These are phyloP conservation scores for Crotalus horridus DNA, from an alignment of 2,113 vertebrate species.

Conservation along the genomic window DNA sequence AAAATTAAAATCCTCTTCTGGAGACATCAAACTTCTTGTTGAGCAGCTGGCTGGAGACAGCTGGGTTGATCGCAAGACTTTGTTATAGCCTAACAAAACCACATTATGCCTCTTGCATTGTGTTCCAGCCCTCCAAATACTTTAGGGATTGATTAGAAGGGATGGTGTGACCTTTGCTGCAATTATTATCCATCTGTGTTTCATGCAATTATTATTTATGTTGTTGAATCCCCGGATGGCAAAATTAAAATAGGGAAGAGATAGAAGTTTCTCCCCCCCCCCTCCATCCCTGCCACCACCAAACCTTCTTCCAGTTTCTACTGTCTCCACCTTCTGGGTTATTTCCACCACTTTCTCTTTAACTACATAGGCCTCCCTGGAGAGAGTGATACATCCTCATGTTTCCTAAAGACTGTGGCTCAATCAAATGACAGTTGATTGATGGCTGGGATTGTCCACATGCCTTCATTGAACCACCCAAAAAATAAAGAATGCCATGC, in stretches of 20 bases:
- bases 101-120: neutral
- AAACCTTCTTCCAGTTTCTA: neutral
- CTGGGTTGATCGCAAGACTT: neutral
- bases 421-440: conserved; percentile 54
- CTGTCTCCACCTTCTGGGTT: conserved; percentile 21
- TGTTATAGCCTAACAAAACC: neutral
- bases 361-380: conserved; percentile 47
- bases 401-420: conserved; percentile 49
- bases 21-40: neutral
- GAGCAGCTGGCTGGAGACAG: neutral
- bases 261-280: neutral
- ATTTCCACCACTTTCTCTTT: conserved; percentile 31
- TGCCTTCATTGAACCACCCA: conserved; percentile 19
- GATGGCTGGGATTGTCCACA: conserved; percentile 47
- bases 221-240: conserved; percentile 48
- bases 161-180: conserved; percentile 3
- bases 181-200: conserved; percentile 49
- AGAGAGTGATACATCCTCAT: conserved; percentile 36
- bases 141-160: conserved; percentile 25
- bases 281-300: neutral
- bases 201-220: conserved; percentile 49
- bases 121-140: conserved; percentile 18
- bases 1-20: neutral
- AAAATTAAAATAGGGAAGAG: conserved; percentile 53
- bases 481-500: conserved; percentile 18